These are phyloP conservation scores for Gambusia yucatana DNA, from an alignment of 2,797 vertebrate species.

Conservation along the genomic window DNA sequence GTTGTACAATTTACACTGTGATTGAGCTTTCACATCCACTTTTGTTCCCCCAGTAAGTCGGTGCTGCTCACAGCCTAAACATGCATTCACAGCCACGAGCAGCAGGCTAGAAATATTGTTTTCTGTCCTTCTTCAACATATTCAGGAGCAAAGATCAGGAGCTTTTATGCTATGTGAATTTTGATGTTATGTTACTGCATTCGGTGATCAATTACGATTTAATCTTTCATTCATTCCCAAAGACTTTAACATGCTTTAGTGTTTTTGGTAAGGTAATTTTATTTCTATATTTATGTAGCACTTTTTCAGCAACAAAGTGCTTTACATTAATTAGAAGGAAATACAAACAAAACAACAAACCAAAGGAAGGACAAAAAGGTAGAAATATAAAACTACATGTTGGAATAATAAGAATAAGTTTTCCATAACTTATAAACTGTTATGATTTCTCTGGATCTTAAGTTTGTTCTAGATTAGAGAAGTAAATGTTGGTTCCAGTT, in stretches of 20 bases:
- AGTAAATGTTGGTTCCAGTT: too few species aligned
- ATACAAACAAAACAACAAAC: too few species aligned
- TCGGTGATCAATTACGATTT: conserved; percentile 39
- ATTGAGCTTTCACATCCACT: conserved; percentile 83
- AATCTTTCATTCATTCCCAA: conserved; percentile 34
- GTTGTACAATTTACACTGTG: conserved; percentile 79
- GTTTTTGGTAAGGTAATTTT: conserved; percentile 33
- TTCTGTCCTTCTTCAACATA: conserved; percentile 19
- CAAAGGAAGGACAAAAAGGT: too few species aligned
- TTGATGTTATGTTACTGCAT: conserved; percentile 6
- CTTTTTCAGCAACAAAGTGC: too few species aligned
- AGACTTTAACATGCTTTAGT: conserved; percentile 29
- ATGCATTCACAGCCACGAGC: conserved; percentile 54
- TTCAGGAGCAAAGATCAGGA: conserved; percentile 21
- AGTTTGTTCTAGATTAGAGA: too few species aligned
- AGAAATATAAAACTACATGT: too few species aligned
- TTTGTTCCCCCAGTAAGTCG: conserved; percentile 68
- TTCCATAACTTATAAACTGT: too few species aligned
- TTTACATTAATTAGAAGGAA: too few species aligned
- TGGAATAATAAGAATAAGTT: too few species aligned
- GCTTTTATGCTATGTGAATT: background rate
- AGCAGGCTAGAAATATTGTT: conserved; percentile 45
- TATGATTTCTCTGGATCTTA: too few species aligned
- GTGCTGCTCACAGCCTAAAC: conserved; percentile 52
- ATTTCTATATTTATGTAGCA: too few species aligned